Evolutionary conservation across 2,113 vertebrate species (phyloP), one percentile per base, ranked within the genome.

Genomic region (Sylvia atricapilla): DNA sequence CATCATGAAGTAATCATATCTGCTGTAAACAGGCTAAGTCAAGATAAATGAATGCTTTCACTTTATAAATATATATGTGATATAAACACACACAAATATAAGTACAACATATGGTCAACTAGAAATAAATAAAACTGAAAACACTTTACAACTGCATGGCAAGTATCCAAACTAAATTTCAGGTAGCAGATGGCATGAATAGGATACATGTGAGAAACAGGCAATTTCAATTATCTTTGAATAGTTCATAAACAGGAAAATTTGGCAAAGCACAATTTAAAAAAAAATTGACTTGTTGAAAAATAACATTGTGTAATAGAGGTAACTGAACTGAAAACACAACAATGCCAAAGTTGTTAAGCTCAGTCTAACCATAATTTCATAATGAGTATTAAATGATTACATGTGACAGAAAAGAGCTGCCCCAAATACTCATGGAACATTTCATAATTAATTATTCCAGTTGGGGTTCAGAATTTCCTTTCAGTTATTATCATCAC

Each of bases 81-180:
- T 74, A 84, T 77, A 89, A 89, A 81, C 58, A 77, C 22, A 84
- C 35, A 77, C 35, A 94, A 94, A 93, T 96, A 39, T 84, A 95
- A 96, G 73, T 63, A 90, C 62, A 97, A 89, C 94, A 96, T 97
- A 96, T 89, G 91, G 94, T 94, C 87, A 86, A 84, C 84, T 94
- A 94, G 90, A 93, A 96, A 93, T 91, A 96, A 96, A 95, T 96
- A 93, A 97, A 97, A 96, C 73, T 94, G 92, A 96, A 96, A 97
- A 90, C 87, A 79, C 86, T 93, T 94, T 95, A 93, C 70, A 90
- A 94, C 81, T 15, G 73, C 89, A 95, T 96, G 94, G 94, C 86
- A 97, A 94, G 87, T 93, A 92, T 94, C 89, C 91, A 98, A 97
- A 96, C 91, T 77, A 97, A 96, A 97, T 97, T 97, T 96, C 87